A percentile compares a stretch with the other conserved stretches of the same genome.
Evolutionary conservation across 2,113 vertebrate species (phyloP).

Genomic region (Sturnus vulgaris): DNA sequence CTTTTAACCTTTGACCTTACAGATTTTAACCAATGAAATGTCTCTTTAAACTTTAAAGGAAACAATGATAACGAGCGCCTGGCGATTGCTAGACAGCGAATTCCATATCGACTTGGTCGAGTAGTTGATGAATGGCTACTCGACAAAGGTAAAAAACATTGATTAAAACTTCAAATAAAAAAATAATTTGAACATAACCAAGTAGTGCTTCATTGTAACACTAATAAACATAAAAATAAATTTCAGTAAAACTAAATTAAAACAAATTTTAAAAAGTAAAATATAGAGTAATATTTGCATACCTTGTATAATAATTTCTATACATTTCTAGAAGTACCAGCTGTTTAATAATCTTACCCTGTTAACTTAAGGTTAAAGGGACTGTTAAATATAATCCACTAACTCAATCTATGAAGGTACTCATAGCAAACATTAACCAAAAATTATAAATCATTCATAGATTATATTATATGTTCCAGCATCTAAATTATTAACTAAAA

Average conservation of each 20-base stretch:
- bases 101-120: conserved; percentile 99
- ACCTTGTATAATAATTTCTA: conserved; percentile 95
- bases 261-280: conserved; percentile 91
- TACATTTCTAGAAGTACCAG: conserved; percentile 89
- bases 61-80: conserved; percentile 99
- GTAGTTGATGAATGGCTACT: conserved; percentile 99
- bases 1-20: conserved; percentile 99
- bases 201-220: conserved; percentile 94
- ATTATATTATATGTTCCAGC: conserved; percentile 83
- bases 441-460: conserved; percentile 92
- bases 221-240: conserved; percentile 97
- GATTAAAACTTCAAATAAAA: conserved; percentile 99
- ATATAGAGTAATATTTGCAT: conserved; percentile 91
- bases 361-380: conserved; percentile 99
- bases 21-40: conserved; percentile 99
- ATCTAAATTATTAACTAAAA: conserved; percentile 93
- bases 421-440: conserved; percentile 88
- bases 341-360: conserved; percentile 94
- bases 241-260: conserved; percentile 97
- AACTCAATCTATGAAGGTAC: conserved; percentile 89
- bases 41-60: conserved; percentile 99
- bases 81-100: conserved; percentile 99
- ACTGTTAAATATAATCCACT: conserved; percentile 98
- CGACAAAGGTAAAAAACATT: conserved; percentile 99
- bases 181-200: conserved; percentile 99